These are phyloP conservation scores for Ceraclea dissimilis DNA, from an alignment of 2,888 invertebrate genomes.

Conservation along the genomic window DNA sequence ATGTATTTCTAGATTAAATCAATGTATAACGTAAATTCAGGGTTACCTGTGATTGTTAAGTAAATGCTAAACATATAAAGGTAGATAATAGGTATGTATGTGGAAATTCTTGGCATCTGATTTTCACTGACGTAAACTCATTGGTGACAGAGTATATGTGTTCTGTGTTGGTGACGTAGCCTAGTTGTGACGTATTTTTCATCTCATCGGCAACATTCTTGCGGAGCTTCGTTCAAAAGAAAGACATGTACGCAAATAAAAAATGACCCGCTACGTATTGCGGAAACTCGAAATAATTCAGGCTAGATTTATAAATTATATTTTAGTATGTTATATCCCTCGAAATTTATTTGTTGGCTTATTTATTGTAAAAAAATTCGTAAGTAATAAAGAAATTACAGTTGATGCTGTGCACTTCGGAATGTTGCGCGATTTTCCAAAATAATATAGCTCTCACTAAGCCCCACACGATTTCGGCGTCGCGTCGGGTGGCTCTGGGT, in stretches of 20 bases:
- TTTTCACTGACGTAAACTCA: constrained; percentile 4
- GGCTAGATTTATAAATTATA: too few species aligned
- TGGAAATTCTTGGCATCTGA: constrained; percentile 1
- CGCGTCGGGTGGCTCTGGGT: too few species aligned
- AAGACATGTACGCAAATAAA: background rate
- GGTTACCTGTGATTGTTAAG: background rate
- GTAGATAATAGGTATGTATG: background rate
- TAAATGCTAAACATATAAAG: background rate
- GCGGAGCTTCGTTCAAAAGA: background rate
- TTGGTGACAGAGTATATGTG: background rate
- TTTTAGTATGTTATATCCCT: too few species aligned
- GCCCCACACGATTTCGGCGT: too few species aligned
- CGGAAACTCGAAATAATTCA: too few species aligned
- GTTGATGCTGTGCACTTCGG: too few species aligned
- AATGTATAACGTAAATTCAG: background rate
- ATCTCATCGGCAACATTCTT: background rate
- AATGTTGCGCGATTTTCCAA: too few species aligned
- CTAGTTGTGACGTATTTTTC: background rate
- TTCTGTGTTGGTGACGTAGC: background rate
- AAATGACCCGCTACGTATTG: too few species aligned
- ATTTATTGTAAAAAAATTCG: too few species aligned
- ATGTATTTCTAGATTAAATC: background rate
- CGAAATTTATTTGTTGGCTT: too few species aligned
- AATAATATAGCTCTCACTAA: too few species aligned
- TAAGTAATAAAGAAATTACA: too few species aligned